phyloP scores from a whole-genome alignment of 2,113 vertebrate species.

The Platanista minor region DNA sequence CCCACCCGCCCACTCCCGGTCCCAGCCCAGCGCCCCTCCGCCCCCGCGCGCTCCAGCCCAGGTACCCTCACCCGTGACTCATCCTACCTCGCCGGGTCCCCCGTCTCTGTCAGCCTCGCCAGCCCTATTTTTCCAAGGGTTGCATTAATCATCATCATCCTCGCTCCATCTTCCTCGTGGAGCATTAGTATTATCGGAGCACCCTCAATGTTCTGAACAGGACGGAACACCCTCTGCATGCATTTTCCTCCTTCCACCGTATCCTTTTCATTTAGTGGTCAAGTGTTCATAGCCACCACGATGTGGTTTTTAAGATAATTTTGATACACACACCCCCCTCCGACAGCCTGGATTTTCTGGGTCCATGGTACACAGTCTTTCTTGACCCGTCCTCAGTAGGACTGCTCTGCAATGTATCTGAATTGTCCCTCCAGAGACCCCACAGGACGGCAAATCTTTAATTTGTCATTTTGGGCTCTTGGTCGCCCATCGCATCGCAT shows the following conservation, averaged over 20 bases:
- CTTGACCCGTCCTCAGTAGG: background rate
- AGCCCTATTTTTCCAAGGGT: background rate
- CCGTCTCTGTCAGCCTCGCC: background rate
- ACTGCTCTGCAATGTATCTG: background rate
- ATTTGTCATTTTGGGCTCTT: background rate
- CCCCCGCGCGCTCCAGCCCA: slow-evolving; percentile 42
- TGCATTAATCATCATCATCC: slow-evolving; percentile 39
- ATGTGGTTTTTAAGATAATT: background rate
- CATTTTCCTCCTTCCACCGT: background rate
- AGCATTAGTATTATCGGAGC: background rate
- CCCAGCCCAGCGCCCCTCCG: slow-evolving; percentile 21
- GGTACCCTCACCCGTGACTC: slow-evolving; percentile 68
- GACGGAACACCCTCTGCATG: background rate
- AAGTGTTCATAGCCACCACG: background rate
- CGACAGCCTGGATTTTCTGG: background rate
- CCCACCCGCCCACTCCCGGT: slow-evolving; percentile 73
- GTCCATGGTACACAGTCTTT: background rate
- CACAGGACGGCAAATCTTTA: background rate
- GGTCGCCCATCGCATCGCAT: background rate
- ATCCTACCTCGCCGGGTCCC: slow-evolving; percentile 37
- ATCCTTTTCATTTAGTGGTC: background rate
- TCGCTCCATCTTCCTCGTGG: background rate
- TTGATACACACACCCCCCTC: background rate
- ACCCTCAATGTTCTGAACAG: background rate
- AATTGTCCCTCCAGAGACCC: background rate